Base-by-base conservation (phyloP, 2,113 vertebrate genomes). In the Bungarus multicinctus region DNA sequence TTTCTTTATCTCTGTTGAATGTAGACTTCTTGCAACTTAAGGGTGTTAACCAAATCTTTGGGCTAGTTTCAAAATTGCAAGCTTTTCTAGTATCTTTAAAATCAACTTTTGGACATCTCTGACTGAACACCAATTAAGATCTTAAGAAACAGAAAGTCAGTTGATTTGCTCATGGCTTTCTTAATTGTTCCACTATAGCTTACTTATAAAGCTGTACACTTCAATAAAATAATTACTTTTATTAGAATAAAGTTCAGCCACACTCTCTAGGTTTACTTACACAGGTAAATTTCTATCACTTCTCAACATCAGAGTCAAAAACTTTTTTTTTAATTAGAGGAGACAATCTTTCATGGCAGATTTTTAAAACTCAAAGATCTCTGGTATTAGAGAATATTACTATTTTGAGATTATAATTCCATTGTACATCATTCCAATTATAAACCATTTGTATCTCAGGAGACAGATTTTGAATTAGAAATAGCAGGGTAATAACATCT, bases 401-500 rank as follows among this genome's bases (percentile, higher is more conserved):
- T 4, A 89, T 88, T 90, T 93, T 55, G 86, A 3, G 69, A 6
- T 88, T 16, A 50, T n/a, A 89, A 10, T 0, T 52, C 92, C 5
- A 94, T 57, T 81, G 60, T 81, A 91, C 60, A 27, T 0, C 23
- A 47, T 54, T 5, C 52, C 43, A 0, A 27, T 86, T 94, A 96
- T 92, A 81, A 89, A 90, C 92, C 25, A 2, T 43, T 91, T 9
- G 0, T 8, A 45, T 34, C 85, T 58, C 47, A 5, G 11, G 91
- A 91, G 90, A 53, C 2, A 90, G 88, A 9, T 57, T 91, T 81
- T 1, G 86, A 94, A 93, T 89, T 91, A 95, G 95, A 93, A 57
- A 93, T 5, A 93, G 69, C 10, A 58, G 54, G 55, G 85, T 47
- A 94, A 86, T 95, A 94, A 12, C 88, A 81, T 54, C 47, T 11